Evolutionary conservation across 2,888 invertebrate species (phyloP).

Genomic region (Priocnemis perturbator): DNA sequence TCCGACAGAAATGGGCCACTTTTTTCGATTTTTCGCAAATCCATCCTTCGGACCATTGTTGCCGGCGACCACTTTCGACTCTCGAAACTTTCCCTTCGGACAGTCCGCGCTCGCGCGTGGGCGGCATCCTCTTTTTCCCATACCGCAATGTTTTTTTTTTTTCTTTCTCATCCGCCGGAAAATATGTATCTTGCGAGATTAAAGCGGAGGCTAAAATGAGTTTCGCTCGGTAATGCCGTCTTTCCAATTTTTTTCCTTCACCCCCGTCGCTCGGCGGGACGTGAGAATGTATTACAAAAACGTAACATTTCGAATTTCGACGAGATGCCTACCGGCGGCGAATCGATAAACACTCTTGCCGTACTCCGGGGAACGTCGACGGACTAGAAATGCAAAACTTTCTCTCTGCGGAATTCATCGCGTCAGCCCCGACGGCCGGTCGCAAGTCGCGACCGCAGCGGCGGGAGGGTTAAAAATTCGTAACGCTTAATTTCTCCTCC

Average conservation of each 20-base stretch:
- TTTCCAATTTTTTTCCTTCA: no score
- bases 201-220: no score
- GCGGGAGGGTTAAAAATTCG: slow-evolving; percentile 21
- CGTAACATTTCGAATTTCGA: no score
- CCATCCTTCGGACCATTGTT: slow-evolving; percentile 2
- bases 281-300: no score
- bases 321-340: no score
- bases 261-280: no score
- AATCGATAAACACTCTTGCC: no score
- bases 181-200: no score
- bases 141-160: no score
- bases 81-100: slow-evolving; percentile 4
- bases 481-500: slow-evolving; percentile 23
- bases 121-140: not conserved
- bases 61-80: not conserved
- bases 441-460: not conserved
- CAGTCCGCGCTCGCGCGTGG: slow-evolving; percentile 1
- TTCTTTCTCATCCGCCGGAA: no score
- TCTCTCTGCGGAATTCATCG: slow-evolving; percentile 10
- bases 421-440: not conserved
- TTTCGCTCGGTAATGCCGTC: no score
- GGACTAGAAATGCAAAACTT: not conserved
- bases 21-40: slow-evolving; percentile 6
- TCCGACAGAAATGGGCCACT: slow-evolving; percentile 27
- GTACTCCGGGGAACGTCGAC: no score